phyloP scores from a whole-genome alignment of 2,797 vertebrate genomes.

The Rhinella marina region DNA sequence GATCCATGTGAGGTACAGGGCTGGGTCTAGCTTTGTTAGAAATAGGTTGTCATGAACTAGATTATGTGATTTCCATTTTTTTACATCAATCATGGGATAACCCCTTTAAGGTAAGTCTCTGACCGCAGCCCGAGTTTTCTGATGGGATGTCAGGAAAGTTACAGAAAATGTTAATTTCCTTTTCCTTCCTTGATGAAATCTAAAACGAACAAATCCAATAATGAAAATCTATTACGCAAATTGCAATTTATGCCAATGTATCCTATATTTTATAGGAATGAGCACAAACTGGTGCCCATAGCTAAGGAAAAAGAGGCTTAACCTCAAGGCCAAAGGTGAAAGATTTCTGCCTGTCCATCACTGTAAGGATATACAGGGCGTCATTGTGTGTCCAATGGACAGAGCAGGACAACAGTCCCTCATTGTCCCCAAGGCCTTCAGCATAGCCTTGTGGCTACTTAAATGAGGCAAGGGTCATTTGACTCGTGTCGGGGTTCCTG shows the following conservation, averaged over 20 bases:
- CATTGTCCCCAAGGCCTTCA: slow-evolving; percentile 73
- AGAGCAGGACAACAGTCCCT: slow-evolving; percentile 75
- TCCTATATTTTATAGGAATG: neutral
- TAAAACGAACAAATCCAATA: neutral
- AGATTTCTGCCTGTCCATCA: slow-evolving; percentile 71
- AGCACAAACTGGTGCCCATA: slow-evolving; percentile 61
- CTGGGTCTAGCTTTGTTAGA: too few species aligned
- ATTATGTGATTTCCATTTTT: too few species aligned
- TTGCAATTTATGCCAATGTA: neutral
- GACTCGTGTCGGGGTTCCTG: slow-evolving; percentile 71
- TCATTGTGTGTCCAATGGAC: slow-evolving; percentile 70
- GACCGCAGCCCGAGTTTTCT: too few species aligned
- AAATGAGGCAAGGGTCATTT: slow-evolving; percentile 73
- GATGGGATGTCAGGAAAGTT: too few species aligned
- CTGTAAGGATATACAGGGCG: slow-evolving; percentile 66
- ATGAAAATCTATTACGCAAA: neutral
- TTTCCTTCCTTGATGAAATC: neutral
- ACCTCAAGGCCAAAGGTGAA: slow-evolving; percentile 79
- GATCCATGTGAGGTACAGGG: too few species aligned
- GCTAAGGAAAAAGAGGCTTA: slow-evolving; percentile 72
- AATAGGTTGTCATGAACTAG: too few species aligned
- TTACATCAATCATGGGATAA: too few species aligned
- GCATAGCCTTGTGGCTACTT: slow-evolving; percentile 72
- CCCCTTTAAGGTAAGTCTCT: too few species aligned
- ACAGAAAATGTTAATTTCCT: neutral